Conservation (phyloP, 2,797 vertebrate species). For the Erpetoichthys calabaricus region DNA sequence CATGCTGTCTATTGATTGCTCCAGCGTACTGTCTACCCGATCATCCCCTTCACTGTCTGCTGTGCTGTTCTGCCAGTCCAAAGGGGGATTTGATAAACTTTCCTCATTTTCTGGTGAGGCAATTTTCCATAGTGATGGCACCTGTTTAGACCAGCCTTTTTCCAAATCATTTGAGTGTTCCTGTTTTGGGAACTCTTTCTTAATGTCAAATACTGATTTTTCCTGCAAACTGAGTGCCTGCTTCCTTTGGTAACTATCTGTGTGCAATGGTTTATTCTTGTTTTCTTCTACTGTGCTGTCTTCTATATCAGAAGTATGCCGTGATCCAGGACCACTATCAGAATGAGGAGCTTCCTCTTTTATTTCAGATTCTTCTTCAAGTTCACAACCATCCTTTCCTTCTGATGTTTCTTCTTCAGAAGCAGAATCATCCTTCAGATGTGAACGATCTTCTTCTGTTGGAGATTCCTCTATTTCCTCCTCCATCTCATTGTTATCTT, state of each 20-base stretch:
- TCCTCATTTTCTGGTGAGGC: slow-evolving; percentile 41
- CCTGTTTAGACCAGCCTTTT: slow-evolving; percentile 63
- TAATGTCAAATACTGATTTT: slow-evolving; percentile 24
- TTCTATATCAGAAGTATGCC: slow-evolving; percentile 57
- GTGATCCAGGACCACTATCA: slow-evolving; percentile 53
- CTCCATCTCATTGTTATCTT: not conserved
- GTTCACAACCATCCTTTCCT: slow-evolving; percentile 5
- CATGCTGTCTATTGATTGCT: slow-evolving; percentile 25
- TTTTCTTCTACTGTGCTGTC: slow-evolving; percentile 38
- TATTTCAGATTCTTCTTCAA: slow-evolving; percentile 24
- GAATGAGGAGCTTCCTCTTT: slow-evolving; percentile 45
- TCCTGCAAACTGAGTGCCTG: slow-evolving; percentile 35
- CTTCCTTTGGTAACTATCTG: slow-evolving; percentile 62
- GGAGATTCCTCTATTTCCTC: not conserved
- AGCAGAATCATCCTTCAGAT: not conserved
- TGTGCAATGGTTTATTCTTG: slow-evolving; percentile 50
- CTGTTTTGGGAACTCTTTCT: not conserved
- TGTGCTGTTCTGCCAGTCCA: slow-evolving; percentile 69
- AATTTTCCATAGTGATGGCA: slow-evolving; percentile 57
- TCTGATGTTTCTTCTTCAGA: not conserved
- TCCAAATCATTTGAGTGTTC: slow-evolving; percentile 53
- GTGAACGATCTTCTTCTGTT: not conserved
- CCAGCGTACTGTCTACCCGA: slow-evolving; percentile 36
- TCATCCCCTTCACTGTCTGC: slow-evolving; percentile 61
- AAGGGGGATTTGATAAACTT: slow-evolving; percentile 45